phyloP scores from a whole-genome alignment of 2,888 invertebrate genomes.

The Chouioia cunea region DNA sequence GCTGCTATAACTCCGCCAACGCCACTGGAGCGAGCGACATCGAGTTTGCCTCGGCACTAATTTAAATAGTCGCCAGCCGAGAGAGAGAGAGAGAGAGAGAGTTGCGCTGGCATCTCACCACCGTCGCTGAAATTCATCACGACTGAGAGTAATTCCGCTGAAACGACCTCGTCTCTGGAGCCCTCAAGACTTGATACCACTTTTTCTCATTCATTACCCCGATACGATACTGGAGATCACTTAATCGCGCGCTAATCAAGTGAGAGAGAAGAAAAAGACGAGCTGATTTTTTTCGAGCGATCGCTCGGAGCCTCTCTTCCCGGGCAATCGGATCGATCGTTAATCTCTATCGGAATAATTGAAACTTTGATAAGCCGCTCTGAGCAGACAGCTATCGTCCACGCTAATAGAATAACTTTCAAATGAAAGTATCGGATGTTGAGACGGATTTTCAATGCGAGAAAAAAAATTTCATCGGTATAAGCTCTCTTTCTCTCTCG shows the following conservation, averaged over 20 bases:
- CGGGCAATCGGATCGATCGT: too few species aligned
- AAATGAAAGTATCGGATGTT: too few species aligned
- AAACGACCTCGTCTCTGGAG: conserved; percentile 33
- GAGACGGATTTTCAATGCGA: too few species aligned
- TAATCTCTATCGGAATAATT: too few species aligned
- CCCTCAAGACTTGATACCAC: conserved; percentile 27
- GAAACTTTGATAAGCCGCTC: too few species aligned
- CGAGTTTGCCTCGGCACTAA: conserved; percentile 40
- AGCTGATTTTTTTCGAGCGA: too few species aligned
- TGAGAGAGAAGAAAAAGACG: background rate
- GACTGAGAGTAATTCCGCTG: conserved; percentile 43
- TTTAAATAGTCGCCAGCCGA: conserved; percentile 45
- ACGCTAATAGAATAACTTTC: too few species aligned
- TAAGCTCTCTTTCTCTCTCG: too few species aligned
- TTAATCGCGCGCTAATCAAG: conserved; percentile 43
- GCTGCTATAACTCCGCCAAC: background rate
- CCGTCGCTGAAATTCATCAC: conserved; percentile 44
- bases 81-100: conserved; percentile 15
- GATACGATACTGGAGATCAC: conserved; percentile 25
- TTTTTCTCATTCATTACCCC: conserved; percentile 47
- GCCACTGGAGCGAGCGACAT: conserved; percentile 30
- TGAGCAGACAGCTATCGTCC: too few species aligned
- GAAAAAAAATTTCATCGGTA: too few species aligned
- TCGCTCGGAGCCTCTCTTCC: too few species aligned
- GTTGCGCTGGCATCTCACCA: background rate